These are phyloP conservation scores for Darevskia mixta DNA, from an alignment of 2,797 vertebrate genomes.

Conservation along the genomic window DNA sequence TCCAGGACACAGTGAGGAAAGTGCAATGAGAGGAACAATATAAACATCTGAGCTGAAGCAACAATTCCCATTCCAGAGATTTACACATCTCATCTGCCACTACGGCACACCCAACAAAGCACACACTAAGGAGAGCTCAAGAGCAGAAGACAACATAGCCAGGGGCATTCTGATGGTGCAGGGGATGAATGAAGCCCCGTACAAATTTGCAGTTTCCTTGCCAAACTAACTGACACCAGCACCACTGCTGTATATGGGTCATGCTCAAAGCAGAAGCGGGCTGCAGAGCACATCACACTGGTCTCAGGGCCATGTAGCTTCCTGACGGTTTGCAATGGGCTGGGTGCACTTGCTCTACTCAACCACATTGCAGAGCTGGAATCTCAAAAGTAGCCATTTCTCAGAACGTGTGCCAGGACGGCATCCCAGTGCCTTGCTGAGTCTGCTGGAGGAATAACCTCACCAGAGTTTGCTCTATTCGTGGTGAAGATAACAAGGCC, in stretches of 20 bases:
- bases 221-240: background rate
- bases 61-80: background rate
- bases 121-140: background rate
- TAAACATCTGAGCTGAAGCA: background rate
- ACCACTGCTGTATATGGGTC: background rate
- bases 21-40: background rate
- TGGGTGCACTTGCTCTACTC: background rate
- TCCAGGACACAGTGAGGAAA: background rate
- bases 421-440: background rate
- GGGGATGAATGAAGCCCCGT: background rate
- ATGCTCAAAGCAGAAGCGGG: background rate
- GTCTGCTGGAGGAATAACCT: background rate
- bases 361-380: background rate
- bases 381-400: conserved; percentile 2
- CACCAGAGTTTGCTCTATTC: background rate
- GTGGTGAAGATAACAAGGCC: background rate
- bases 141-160: background rate
- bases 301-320: background rate
- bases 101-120: background rate
- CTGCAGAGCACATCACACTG: background rate
- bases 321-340: background rate
- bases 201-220: background rate
- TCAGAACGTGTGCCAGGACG: background rate
- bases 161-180: background rate
- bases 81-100: background rate